Conservation (phyloP, 1,140 invertebrate genomes). For the Drosophila prosaltans region DNA sequence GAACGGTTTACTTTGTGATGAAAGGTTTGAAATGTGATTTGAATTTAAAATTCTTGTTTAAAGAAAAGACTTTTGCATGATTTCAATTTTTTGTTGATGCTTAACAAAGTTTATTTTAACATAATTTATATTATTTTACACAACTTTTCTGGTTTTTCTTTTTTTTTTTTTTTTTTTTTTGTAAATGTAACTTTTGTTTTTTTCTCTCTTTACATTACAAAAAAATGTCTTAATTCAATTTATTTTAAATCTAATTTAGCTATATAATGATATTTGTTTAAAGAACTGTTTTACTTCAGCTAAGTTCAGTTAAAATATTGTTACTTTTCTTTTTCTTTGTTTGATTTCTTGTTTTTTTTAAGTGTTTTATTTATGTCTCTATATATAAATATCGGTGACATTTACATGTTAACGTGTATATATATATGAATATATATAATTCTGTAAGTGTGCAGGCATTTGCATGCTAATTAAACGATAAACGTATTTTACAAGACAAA, state of each 20-base stretch:
- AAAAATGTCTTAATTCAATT: slow-evolving; percentile 60
- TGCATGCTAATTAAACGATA: slow-evolving; percentile 50
- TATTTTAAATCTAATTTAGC: slow-evolving; percentile 69
- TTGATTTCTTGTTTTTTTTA: slow-evolving; percentile 36
- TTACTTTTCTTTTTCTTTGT: slow-evolving; percentile 25
- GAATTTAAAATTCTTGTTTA: not conserved
- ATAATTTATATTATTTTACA: slow-evolving; percentile 75
- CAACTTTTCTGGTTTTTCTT: slow-evolving; percentile 47
- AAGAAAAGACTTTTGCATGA: not conserved
- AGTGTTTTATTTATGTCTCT: slow-evolving; percentile 29
- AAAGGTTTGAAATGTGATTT: no score
- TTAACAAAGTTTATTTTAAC: slow-evolving; percentile 78
- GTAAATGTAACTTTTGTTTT: not conserved
- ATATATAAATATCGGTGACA: slow-evolving; percentile 52
- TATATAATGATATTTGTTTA: slow-evolving; percentile 54
- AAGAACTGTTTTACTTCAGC: slow-evolving; percentile 46
- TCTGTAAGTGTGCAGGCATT: slow-evolving; percentile 15
- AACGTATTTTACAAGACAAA: slow-evolving; percentile 70
- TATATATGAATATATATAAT: slow-evolving; percentile 20
- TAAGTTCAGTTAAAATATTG: slow-evolving; percentile 51
- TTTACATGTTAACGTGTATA: slow-evolving; percentile 37
- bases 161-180: not conserved
- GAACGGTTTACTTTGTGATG: no score
- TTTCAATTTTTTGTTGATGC: slow-evolving; percentile 38
- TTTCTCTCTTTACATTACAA: slow-evolving; percentile 57